These are phyloP conservation scores for Chaetops frenatus DNA, from an alignment of 2,113 vertebrate species.

Conservation along the genomic window DNA sequence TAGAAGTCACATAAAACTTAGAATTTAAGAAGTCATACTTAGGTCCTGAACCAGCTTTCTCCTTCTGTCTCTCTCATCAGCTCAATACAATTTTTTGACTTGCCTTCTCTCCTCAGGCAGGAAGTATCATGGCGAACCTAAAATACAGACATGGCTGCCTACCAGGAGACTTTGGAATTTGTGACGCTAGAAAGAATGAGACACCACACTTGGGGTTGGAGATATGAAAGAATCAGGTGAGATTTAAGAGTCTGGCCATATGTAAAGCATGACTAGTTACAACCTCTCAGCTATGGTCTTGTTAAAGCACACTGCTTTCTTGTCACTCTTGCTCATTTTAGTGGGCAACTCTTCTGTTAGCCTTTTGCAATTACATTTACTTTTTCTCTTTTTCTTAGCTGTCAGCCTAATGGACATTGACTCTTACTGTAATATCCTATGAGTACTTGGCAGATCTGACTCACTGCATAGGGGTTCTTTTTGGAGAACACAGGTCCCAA, in stretches of 20 bases:
- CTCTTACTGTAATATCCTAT: not conserved
- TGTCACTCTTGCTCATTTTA: not conserved
- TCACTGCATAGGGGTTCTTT: accelerated
- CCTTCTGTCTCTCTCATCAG: not conserved
- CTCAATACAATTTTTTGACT: not conserved
- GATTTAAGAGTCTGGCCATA: not conserved
- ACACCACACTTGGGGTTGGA: not conserved
- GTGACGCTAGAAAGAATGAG: not conserved
- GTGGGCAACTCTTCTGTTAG: not conserved
- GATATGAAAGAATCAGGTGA: not conserved
- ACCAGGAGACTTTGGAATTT: not conserved
- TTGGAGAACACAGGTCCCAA: not conserved
- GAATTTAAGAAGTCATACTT: not conserved
- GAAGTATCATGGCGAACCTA: not conserved
- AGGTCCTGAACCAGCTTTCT: not conserved
- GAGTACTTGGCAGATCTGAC: not conserved
- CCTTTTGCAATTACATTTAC: not conserved
- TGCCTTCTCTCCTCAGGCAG: not conserved
- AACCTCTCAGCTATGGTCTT: not conserved
- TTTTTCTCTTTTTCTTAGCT: not conserved
- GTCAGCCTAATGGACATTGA: not conserved
- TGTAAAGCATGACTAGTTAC: not conserved
- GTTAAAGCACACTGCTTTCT: not conserved
- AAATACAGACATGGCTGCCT: not conserved
- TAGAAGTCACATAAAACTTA: not conserved